These are phyloP conservation scores for Stenopsyche tienmushanensis DNA, from an alignment of 1,140 invertebrate genomes.

Conservation along the genomic window DNA sequence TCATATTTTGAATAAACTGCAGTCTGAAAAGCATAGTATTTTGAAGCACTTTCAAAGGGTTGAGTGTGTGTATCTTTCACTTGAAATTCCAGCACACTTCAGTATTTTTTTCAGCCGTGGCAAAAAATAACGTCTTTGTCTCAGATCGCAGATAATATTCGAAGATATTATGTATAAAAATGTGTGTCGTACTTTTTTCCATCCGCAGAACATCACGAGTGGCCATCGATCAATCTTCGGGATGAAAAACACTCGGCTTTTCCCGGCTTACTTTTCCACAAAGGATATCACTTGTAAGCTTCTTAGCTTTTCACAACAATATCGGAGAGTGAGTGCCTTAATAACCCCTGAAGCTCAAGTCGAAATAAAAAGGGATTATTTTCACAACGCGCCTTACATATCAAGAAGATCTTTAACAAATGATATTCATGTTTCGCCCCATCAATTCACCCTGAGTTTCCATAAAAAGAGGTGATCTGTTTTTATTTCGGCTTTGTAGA, in stretches of 20 bases:
- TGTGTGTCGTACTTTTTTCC: neutral
- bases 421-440: neutral
- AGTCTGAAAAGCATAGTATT: too few relatives aligned
- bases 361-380: slow-evolving; percentile 2
- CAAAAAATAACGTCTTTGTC: too few relatives aligned
- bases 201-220: neutral
- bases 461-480: too few relatives aligned
- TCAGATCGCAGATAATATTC: too few relatives aligned
- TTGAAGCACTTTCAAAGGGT: too few relatives aligned
- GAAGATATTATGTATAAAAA: too few relatives aligned
- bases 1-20: too few relatives aligned
- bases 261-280: slow-evolving; percentile 1
- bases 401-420: neutral
- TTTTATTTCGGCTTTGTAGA: neutral
- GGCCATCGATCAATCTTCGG: slow-evolving; percentile 5
- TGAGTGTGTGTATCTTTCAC: too few relatives aligned
- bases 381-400: too few relatives aligned
- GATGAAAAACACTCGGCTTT: slow-evolving; percentile 8
- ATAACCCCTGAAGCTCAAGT: neutral
- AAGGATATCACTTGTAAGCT: slow-evolving; percentile 14
- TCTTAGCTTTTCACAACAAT: neutral
- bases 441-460: neutral
- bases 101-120: too few relatives aligned
- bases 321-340: neutral
- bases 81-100: too few relatives aligned